Percentiles rank a stretch among this genome's conserved stretches.
Conservation (phyloP, 2,888 invertebrate genomes). For the Limenitis arthemis region DNA sequence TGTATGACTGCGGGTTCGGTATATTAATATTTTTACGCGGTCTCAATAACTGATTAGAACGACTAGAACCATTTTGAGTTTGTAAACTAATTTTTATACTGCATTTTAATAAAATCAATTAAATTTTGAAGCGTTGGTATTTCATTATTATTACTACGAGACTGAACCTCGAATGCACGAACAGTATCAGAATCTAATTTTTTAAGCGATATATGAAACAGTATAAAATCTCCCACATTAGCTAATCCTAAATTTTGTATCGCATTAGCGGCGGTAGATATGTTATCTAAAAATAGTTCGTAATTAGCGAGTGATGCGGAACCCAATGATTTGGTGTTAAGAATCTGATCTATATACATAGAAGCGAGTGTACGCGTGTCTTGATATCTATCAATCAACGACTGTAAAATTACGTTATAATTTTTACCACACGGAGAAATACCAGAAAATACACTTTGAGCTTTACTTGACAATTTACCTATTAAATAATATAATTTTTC, state of each 20-base stretch:
- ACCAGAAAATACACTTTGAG: constrained; percentile 10
- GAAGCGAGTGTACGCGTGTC: constrained; percentile 15
- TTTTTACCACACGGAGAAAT: constrained; percentile 14
- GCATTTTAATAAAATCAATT: too few species aligned
- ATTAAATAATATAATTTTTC: constrained; percentile 17
- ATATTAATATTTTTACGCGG: background rate
- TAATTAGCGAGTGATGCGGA: background rate
- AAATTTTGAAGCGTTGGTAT: too few species aligned
- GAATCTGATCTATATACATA: constrained; percentile 14
- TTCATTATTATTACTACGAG: too few species aligned
- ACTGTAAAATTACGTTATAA: constrained; percentile 11
- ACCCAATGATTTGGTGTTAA: constrained; percentile 3
- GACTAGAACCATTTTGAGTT: too few species aligned
- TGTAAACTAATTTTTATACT: too few species aligned
- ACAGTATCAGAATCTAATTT: constrained; percentile 16
- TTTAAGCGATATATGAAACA: constrained; percentile 13
- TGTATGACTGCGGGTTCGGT: too few species aligned
- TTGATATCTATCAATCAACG: constrained; percentile 15
- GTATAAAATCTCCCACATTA: constrained; percentile 14
- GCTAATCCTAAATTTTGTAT: constrained; percentile 11
- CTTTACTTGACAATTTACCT: constrained; percentile 16
- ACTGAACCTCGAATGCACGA: constrained; percentile 7
- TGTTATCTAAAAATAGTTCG: constrained; percentile 12
- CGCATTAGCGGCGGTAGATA: constrained; percentile 5
- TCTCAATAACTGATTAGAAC: too few species aligned